Evolutionary conservation across 2,797 vertebrate genomes (phyloP).

Genomic region (Gymnodraco acuticeps): DNA sequence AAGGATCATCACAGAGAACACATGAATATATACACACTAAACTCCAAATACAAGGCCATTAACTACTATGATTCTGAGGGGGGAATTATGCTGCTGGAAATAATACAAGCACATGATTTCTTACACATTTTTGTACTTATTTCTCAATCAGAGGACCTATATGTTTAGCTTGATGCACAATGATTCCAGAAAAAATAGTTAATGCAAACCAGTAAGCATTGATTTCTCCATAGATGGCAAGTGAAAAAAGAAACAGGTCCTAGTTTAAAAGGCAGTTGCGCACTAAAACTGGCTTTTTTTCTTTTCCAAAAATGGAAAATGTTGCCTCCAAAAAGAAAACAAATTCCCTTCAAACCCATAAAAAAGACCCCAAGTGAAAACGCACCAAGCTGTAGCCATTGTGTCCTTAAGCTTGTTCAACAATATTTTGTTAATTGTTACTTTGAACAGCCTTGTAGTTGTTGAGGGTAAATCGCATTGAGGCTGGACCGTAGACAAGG

Average conservation of each 20-base stretch:
- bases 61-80: constrained; percentile 85
- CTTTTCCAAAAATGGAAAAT: constrained; percentile 41
- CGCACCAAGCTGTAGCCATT: constrained; percentile 84
- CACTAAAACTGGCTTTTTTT: constrained; percentile 51
- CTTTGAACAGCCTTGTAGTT: constrained; percentile 75
- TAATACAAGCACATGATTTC: constrained; percentile 89
- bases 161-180: constrained; percentile 71
- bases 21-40: constrained; percentile 57
- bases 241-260: constrained; percentile 63
- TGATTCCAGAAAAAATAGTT: constrained; percentile 52
- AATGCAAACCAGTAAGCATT: constrained; percentile 65
- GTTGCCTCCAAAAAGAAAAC: constrained; percentile 46
- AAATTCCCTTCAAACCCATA: constrained; percentile 38
- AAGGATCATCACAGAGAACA: constrained; percentile 81
- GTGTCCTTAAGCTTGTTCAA: constrained; percentile 84
- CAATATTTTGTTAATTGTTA: constrained; percentile 73
- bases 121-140: constrained; percentile 83
- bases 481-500: constrained; percentile 56
- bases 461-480: constrained; percentile 62
- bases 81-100: constrained; percentile 84
- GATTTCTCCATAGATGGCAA: constrained; percentile 57
- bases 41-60: constrained; percentile 81
- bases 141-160: constrained; percentile 78
- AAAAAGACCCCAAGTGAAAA: constrained; percentile 59
- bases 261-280: constrained; percentile 54